phyloP scores from a whole-genome alignment of 2,797 vertebrate species.

The Squalus acanthias region DNA sequence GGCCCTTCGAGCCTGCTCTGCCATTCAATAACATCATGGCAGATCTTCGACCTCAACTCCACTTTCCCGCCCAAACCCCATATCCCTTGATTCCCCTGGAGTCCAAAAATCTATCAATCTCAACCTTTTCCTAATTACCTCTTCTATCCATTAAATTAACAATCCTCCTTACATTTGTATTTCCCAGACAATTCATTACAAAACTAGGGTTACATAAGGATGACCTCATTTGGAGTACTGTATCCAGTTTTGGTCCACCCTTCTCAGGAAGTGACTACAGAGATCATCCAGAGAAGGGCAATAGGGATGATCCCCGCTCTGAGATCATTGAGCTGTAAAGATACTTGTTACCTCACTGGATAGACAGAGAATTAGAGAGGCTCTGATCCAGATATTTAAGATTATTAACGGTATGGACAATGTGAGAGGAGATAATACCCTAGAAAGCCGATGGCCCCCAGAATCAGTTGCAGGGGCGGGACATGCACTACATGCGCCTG shows the following conservation, averaged over 20 bases:
- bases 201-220: neutral
- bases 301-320: neutral
- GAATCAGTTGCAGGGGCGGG: neutral
- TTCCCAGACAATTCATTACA: neutral
- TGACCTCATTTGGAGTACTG: neutral
- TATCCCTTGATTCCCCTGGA: too few species aligned
- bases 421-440: too few species aligned
- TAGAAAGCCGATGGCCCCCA: neutral
- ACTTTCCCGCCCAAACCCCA: too few species aligned
- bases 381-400: neutral
- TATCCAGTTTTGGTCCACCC: neutral
- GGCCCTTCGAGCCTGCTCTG: too few species aligned
- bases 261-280: neutral
- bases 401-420: neutral
- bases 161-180: neutral
- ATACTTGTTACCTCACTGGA: neutral
- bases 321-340: neutral
- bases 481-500: neutral
- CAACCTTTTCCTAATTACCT: neutral
- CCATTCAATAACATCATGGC: too few species aligned
- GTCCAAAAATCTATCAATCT: too few species aligned
- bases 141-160: neutral
- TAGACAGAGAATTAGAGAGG: neutral
- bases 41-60: too few species aligned
- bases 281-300: neutral